phyloP scores from a whole-genome alignment of 2,113 vertebrate genomes.

The Grantiella picta region DNA sequence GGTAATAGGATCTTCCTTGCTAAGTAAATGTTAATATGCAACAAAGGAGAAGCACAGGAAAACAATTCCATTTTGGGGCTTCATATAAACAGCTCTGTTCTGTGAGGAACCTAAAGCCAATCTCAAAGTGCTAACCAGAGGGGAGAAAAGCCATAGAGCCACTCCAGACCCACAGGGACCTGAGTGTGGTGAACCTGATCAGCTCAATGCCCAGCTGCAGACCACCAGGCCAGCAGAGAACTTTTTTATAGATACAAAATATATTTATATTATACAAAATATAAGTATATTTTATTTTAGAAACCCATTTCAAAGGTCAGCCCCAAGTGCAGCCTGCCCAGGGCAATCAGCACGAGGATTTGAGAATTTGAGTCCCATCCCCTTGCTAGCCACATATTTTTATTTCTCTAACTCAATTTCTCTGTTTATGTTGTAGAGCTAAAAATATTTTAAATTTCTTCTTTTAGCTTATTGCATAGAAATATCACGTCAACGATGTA shows the following conservation, averaged over 20 bases:
- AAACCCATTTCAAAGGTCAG: background rate
- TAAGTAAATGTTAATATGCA: constrained; percentile 52
- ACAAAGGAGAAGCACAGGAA: constrained; percentile 1
- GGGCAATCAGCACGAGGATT: background rate
- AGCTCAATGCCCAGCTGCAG: background rate
- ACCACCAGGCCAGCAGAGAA: background rate
- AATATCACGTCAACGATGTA: background rate
- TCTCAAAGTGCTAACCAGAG: background rate
- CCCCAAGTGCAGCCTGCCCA: background rate
- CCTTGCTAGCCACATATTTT: background rate
- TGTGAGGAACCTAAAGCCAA: background rate
- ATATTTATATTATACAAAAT: too few species aligned
- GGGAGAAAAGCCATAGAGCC: background rate
- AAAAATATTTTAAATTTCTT: background rate
- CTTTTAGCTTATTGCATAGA: background rate
- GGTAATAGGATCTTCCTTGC: constrained; percentile 13
- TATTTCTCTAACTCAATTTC: background rate
- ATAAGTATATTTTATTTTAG: too few species aligned
- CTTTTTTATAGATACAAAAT: background rate
- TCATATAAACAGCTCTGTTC: background rate
- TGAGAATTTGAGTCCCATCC: background rate
- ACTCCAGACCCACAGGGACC: background rate
- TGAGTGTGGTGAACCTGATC: background rate
- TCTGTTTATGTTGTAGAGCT: background rate
- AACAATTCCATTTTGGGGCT: constrained; percentile 28